Base-by-base conservation (phyloP, 2,797 vertebrate genomes). In the Oryzias sinensis region DNA sequence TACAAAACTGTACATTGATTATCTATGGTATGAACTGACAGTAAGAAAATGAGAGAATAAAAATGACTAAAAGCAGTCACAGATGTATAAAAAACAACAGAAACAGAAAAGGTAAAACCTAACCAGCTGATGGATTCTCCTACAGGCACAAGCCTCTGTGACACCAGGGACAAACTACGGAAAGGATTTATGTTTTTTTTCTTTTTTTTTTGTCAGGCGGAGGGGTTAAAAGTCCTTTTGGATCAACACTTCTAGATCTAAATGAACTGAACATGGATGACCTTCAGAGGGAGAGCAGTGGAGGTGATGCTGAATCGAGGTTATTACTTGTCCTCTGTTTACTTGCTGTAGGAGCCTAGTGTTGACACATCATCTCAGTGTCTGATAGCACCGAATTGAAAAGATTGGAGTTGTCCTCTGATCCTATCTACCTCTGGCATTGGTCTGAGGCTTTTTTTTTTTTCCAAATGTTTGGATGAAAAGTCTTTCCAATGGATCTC, bases 361-460 rank as follows among this genome's bases (percentile, higher is more conserved):
- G 87, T 89, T 92, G 89, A 90, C 89, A 89, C 85, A 83, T 87
- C 82, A 82, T 82, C 77, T 85, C 79, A 65, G 79, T 86, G 85
- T 89, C 84, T 79, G 89, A 91, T 88, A 87, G 84, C 74, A 83
- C 81, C 78, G 89, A 88, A 91, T 89, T 79, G 85, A 89, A 91
- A 91, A 91, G 84, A 81, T 77, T 84, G 86, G 74, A 67, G 74
- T 87, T 80, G 81, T 85, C 83, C 72, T 79, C 84, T 83, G 88
- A 91, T 89, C 77, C 70, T 86, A 90, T 90, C 87, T 80, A 40
- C 68, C 65, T 45, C 62, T 65, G 72, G 81, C 68, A 65, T 75
- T 77, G 81, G 80, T 79, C 70, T 72, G 71, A 81, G 82, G 67
- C 68, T 70, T 85, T 83, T 82, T 33, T 33, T 9, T 33, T 22